Conservation (phyloP, 2,113 vertebrate genomes). For the Corythoichthys intestinalis region DNA sequence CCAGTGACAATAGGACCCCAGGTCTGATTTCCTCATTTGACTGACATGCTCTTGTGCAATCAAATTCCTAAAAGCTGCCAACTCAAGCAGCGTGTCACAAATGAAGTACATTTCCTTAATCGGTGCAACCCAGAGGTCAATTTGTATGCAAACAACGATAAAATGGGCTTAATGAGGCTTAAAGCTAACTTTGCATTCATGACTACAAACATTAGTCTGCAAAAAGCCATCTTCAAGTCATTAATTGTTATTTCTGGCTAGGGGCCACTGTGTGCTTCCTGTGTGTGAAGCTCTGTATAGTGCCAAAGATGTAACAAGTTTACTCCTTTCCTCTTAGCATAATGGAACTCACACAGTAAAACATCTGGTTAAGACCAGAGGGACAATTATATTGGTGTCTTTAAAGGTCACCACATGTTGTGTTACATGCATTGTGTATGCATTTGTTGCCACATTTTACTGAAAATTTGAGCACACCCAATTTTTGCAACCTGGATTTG, state of each 20-base stretch:
- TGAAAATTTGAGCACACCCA: neutral
- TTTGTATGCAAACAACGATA: neutral
- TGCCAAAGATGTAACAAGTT: slow-evolving; percentile 26
- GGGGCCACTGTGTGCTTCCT: neutral
- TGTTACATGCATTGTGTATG: neutral
- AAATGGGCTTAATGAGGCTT: neutral
- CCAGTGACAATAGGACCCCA: neutral
- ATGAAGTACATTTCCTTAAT: neutral
- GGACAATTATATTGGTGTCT: slow-evolving; percentile 3
- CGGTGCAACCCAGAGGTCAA: neutral
- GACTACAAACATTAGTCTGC: neutral
- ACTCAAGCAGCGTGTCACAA: neutral
- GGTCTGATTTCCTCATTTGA: neutral
- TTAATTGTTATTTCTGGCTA: neutral
- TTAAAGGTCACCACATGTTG: neutral
- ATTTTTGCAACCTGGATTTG: neutral
- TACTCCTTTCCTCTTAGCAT: slow-evolving; percentile 16
- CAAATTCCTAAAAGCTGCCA: neutral
- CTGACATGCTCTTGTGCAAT: neutral
- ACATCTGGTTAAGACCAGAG: slow-evolving; percentile 34
- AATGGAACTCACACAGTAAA: slow-evolving; percentile 20
- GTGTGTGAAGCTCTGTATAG: neutral
- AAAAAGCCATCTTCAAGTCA: neutral
- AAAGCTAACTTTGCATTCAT: neutral
- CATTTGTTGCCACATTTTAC: neutral